Base-by-base conservation (phyloP, 2,113 vertebrate species). In the Gambusia holbrooki region DNA sequence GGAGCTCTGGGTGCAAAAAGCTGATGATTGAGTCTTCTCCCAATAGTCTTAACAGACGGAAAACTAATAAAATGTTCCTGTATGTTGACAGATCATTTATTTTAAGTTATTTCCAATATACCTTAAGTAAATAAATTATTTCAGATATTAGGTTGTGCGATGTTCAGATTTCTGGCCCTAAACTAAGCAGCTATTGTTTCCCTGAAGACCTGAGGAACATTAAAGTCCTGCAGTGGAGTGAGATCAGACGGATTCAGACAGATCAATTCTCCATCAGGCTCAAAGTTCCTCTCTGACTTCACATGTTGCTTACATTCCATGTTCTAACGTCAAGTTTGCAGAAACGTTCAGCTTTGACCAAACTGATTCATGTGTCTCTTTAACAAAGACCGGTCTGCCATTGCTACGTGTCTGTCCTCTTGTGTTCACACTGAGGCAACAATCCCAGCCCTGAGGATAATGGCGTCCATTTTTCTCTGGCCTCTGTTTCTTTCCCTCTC, bases 1-100 rank as follows among this genome's bases (percentile, higher is more conserved):
- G 40, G 40, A 42, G 40, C 66, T 79, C 69, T 69, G 69, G 80
- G 73, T 80, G 76, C 32, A 75, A 83, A 85, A 80, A 85, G 77
- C 77, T 74, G 17, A 12, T 0, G 35, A 51, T 66, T 1, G 5
- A 51, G 33, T 71, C 28, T 2, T 58, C 17, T 15, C 6, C 0
- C 0, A 29, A 32, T 28, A 54, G 28, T 65, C 62, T 0, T 4
- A 64, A 66, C 45, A 51, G 22, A 54, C 17, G 19, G 48, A 54
- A 54, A 54, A 54, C 6, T 22, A 22, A 54, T 54, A 0, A 58
- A 58, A 58, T 58, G 51, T 11, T 58, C 2, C 22, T 11, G 25
- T 1, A n/a, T 58, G 51, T n/a, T n/a, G 51, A 11, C 22, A 7
- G 51, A 3, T 25, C 25, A n/a, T 9, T 25, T 58, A n/a, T 58